Evolutionary conservation across 2,113 vertebrate genomes (phyloP), one percentile per base, ranked within the genome.

Genomic region (Pluvialis apricaria): DNA sequence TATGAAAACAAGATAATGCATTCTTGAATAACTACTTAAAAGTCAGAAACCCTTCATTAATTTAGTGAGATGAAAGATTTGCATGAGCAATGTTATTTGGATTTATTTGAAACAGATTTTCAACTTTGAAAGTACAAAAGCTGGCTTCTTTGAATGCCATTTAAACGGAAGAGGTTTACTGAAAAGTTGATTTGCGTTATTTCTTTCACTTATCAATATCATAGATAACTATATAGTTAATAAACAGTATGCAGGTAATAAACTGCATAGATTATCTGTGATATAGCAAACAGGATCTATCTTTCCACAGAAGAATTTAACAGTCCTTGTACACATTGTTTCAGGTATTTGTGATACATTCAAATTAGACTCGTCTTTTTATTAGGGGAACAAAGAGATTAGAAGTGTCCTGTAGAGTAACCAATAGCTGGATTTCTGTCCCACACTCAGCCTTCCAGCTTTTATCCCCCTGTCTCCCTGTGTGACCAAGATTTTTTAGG

Each of bases 1-100:
- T 51, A 78, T 60, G 77, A 75, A 82, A 97, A 91, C 86, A 96
- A 78, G 72, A 68, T 47, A 91, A 94, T 75, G 61, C 31, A 71
- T 80, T 92, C 45, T 77, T 80, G 64, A 95, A 90, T 69, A 92
- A n/a, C 55, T 89, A 47, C 72, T 86, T 88, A 62, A 36, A 96
- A 92, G 84, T 91, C 83, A 96, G 44, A 94, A 96, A 75, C 12
- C 25, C 34, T 89, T 78, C 32, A 68, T 84, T 84, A 89, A 70
- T 82, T 75, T 88, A 61, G 42, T 64, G 47, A 94, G 38, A 73
- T 86, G 32, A 58, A 89, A 84, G 28, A 47, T 64, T 79, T 86
- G 47, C 22, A 31, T 82, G 44, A 92, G 18, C 10, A 79, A 68
- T 57, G 2, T 19, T 82, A 64, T 60, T 79, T 79, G n/a, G 47